Base-by-base conservation (phyloP, 2,797 vertebrate species). In the Rhinichthys osculus region DNA sequence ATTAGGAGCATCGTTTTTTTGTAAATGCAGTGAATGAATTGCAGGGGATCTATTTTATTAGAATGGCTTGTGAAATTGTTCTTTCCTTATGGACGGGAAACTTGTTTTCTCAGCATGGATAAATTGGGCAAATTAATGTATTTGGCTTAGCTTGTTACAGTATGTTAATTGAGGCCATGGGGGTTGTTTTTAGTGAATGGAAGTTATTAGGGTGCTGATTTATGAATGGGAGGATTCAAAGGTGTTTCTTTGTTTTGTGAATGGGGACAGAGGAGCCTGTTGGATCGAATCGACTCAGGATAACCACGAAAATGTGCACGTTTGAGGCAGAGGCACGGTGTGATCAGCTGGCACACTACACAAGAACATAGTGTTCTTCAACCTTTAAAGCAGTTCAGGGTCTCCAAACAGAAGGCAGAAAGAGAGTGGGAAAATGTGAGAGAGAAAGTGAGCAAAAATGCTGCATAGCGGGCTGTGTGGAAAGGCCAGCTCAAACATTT, bases 401-500 rank as follows among this genome's bases (percentile, higher is more conserved):
- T 52, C 64, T 85, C 23, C 59, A 70, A 81, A 78, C 78, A 42
- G 27, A 84, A 81, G n/a, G 50, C 52, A 84, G 83, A 42, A 47
- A 57, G 71, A 62, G 62, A 85, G 79, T 62, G 35, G 35, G 67
- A 81, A 66, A 83, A 57, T 83, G 44, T 59, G 52, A 27, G 81
- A 52, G 44, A 57, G 59, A 71, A 70, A 74, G 42, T 66, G 76
- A 81, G 67, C 33, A 83, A 59, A 87, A 86, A 81, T 77, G 33
- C 72, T 74, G 84, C 83, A 85, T 70, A n/a, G 73, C 82, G 62
- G 17, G 27, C 85, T 71, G 44, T 40, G 72, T 82, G 23, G 62
- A 88, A 87, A 88, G 79, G 83, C 77, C 82, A 87, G 83, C 83
- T 78, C 67, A 57, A 69, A 52, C 72, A 78, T 83, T 88, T 86